A percentile compares a stretch with the other conserved stretches of the same genome.
Conservation (phyloP, 2,797 vertebrate genomes). For the Natrix natrix region DNA sequence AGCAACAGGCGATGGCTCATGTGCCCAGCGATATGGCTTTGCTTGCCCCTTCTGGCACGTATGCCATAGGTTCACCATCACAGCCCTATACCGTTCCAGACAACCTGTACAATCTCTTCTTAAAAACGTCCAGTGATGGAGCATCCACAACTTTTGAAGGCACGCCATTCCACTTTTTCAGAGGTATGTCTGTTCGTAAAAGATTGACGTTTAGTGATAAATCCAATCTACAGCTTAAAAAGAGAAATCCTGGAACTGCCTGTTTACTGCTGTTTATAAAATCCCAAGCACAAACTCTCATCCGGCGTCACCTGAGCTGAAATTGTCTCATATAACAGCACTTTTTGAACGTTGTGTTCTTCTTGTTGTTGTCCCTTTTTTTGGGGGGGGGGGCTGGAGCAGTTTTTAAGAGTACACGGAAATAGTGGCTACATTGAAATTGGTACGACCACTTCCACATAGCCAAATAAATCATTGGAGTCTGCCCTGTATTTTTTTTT, state of each 20-base stretch:
- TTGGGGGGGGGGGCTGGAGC: background rate
- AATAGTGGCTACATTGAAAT: background rate
- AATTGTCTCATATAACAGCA: background rate
- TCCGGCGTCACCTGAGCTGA: background rate
- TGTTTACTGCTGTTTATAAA: background rate
- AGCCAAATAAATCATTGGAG: background rate
- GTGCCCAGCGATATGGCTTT: too few species aligned
- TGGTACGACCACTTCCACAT: background rate
- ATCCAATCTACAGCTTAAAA: background rate
- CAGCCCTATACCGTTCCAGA: background rate
- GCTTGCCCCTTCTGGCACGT: too few species aligned
- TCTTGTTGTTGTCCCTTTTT: background rate
- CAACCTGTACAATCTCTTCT: background rate
- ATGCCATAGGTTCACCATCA: too few species aligned
- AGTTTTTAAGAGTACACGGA: background rate
- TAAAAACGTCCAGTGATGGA: background rate
- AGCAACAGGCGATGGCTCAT: too few species aligned
- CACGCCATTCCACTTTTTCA: background rate
- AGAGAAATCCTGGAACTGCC: background rate
- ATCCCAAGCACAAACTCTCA: background rate
- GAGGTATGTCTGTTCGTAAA: background rate
- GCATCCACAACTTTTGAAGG: background rate
- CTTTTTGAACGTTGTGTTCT: background rate
- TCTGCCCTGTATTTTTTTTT: background rate
- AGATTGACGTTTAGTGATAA: background rate